Conservation (phyloP, 1,140 invertebrate genomes). For the Drosophila nikananu region DNA sequence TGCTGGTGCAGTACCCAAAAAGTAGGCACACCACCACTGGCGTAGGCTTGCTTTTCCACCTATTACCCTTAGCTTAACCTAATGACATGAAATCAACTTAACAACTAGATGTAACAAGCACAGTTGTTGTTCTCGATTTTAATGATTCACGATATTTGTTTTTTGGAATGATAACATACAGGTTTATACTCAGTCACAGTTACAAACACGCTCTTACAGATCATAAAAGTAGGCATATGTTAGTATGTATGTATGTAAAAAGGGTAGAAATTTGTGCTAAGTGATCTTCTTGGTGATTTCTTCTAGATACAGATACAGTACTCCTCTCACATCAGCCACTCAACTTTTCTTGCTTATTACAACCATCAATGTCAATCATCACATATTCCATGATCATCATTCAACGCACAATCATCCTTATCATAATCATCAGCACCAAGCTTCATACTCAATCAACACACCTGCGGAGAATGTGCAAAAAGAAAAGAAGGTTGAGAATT, state of each 20-base stretch:
- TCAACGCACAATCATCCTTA: conserved; percentile 53
- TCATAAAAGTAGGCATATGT: conserved; percentile 23
- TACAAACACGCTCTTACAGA: conserved; percentile 33
- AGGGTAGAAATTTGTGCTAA: conserved; percentile 67
- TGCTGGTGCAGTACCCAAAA: conserved; percentile 14
- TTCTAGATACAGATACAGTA: conserved; percentile 18
- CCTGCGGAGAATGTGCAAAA: conserved; percentile 60
- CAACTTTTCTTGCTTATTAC: conserved; percentile 23
- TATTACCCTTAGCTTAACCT: conserved; percentile 24
- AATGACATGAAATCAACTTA: conserved; percentile 44
- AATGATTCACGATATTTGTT: conserved; percentile 12
- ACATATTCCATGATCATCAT: conserved; percentile 47
- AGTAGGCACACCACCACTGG: not conserved
- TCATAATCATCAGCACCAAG: conserved; percentile 52
- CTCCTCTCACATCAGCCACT: conserved; percentile 26
- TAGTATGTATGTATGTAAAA: conserved; percentile 24
- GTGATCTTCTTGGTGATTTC: conserved; percentile 36
- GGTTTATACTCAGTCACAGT: conserved; percentile 52
- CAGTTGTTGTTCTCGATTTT: conserved; percentile 11
- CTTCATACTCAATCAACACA: conserved; percentile 60
- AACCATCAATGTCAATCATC: conserved; percentile 60
- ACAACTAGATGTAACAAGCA: conserved; percentile 34
- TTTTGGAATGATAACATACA: conserved; percentile 66
- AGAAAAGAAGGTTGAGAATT: conserved; percentile 48
- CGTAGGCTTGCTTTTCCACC: conserved; percentile 37